Percentiles rank a stretch among this genome's conserved stretches.
Conservation (phyloP, 2,888 invertebrate species). For the Trachelus troglodyta region DNA sequence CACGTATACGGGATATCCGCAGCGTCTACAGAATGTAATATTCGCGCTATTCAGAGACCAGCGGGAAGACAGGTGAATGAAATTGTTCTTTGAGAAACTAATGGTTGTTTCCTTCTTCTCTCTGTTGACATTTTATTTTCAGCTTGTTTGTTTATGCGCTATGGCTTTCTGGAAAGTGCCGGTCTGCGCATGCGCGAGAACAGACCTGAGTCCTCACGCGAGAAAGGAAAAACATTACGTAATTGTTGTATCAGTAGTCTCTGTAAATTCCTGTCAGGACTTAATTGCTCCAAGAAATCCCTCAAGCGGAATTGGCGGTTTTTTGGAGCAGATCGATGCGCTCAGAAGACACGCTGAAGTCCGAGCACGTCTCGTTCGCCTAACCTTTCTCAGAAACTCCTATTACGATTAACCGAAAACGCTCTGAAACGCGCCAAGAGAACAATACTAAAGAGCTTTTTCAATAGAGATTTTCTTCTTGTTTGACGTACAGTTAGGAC, state of each 20-base stretch:
- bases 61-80: neutral
- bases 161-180: neutral
- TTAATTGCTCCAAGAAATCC: neutral
- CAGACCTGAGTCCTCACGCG: neutral
- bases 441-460: neutral
- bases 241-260: neutral
- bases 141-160: neutral
- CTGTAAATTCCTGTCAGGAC: neutral
- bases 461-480: neutral
- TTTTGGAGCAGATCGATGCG: neutral
- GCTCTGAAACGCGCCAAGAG: neutral
- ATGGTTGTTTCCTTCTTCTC: too few species aligned
- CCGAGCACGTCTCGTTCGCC: neutral
- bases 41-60: neutral
- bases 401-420: neutral
- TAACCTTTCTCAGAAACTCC: neutral
- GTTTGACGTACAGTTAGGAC: neutral
- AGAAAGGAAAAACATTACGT: neutral
- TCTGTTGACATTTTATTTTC: too few species aligned
- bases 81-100: neutral
- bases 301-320: neutral
- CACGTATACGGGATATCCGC: constrained; percentile 6
- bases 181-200: neutral
- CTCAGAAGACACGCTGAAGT: neutral
- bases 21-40: neutral